phyloP scores from a whole-genome alignment of 2,888 invertebrate genomes.

The Eumerus sabulonum region DNA sequence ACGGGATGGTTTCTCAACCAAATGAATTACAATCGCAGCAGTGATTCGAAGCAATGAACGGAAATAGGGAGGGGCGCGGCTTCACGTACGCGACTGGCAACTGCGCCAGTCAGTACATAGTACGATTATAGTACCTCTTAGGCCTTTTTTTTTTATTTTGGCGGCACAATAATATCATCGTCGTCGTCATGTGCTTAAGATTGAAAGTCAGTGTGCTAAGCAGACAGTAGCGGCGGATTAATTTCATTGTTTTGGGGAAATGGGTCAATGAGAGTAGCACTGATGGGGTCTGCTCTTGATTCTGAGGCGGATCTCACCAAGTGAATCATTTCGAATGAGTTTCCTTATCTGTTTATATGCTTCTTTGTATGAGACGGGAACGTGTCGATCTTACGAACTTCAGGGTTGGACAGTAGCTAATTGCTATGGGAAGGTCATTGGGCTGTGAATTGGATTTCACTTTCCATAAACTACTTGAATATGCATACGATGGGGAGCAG shows the following conservation, averaged over 20 bases:
- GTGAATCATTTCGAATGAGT: constrained; percentile 25
- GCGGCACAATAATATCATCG: constrained; percentile 2
- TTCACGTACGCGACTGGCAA: constrained; percentile 37
- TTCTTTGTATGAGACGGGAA: neutral
- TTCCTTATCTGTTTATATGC: neutral
- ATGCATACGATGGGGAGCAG: neutral
- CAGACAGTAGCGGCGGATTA: constrained; percentile 47
- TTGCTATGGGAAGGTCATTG: constrained; percentile 15
- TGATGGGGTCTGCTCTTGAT: constrained; percentile 7
- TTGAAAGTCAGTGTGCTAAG: constrained; percentile 17
- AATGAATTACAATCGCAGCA: constrained; percentile 62
- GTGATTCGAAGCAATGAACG: constrained; percentile 61
- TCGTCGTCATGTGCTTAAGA: neutral
- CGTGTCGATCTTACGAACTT: neutral
- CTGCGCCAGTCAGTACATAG: constrained; percentile 21
- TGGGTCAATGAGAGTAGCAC: constrained; percentile 53
- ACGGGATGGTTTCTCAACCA: constrained; percentile 46
- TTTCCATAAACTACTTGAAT: neutral
- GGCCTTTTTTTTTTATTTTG: constrained; percentile 36
- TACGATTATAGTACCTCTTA: neutral
- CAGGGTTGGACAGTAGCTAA: neutral
- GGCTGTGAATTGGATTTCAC: constrained; percentile 4
- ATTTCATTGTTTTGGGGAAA: constrained; percentile 56
- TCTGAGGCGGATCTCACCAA: constrained; percentile 23
- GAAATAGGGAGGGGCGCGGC: constrained; percentile 63